These are phyloP conservation scores for Mesitornis unicolor DNA, from an alignment of 2,113 vertebrate species.

Conservation along the genomic window DNA sequence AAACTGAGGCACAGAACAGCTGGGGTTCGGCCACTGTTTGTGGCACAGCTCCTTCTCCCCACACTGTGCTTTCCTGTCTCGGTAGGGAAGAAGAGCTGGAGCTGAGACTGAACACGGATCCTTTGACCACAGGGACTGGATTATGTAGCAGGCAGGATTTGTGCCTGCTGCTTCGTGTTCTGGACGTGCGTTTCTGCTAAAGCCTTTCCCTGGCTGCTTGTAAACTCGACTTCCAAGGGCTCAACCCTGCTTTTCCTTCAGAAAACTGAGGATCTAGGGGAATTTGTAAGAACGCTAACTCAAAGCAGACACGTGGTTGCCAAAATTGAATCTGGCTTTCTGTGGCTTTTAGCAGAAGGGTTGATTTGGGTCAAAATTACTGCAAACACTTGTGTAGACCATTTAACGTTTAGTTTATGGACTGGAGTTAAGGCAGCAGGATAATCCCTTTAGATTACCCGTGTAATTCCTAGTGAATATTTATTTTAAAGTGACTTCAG, in stretches of 20 bases:
- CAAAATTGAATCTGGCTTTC: background rate
- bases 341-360: background rate
- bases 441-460: slow-evolving; percentile 66
- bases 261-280: background rate
- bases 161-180: background rate
- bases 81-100: background rate
- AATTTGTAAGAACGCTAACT: background rate
- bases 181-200: background rate
- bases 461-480: slow-evolving; percentile 57
- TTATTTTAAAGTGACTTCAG: slow-evolving; percentile 60
- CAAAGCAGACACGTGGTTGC: background rate
- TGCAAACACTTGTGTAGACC: slow-evolving; percentile 15
- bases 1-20: background rate
- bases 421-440: slow-evolving; percentile 45
- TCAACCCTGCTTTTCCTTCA: background rate
- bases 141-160: background rate
- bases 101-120: background rate
- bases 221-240: background rate
- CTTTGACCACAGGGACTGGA: background rate
- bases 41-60: background rate
- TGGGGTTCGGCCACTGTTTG: fast-evolving
- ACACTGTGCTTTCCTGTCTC: background rate
- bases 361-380: slow-evolving; percentile 57
- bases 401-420: slow-evolving; percentile 44
- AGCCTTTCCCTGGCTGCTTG: background rate